Evolutionary conservation across 2,888 invertebrate genomes (phyloP), one percentile per base, ranked within the genome.

Genomic region (Megamerina dolium): DNA sequence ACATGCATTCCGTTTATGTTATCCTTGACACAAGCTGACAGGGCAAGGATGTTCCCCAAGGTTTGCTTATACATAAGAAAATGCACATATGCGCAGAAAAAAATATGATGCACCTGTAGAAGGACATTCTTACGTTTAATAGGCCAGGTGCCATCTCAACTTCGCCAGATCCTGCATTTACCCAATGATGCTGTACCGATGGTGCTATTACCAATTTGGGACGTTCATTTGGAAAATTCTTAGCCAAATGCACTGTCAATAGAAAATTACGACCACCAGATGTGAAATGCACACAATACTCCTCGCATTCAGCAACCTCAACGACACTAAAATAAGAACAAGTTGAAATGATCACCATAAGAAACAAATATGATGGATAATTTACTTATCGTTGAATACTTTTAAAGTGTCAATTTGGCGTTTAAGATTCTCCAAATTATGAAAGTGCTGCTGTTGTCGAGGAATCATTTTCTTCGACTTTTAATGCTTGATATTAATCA

Each of bases 371-470:
- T 12, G n/a, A 10, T 18, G 31, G 16, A 20, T 10, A 32, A 63
- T 77, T 75, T 73, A 82, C 82, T 87, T 81, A 56, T 84, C 87
- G 66, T 88, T 88, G 63, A 87, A 88, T 56, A 87, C 78, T 74
- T 87, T 87, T 52, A 88, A 67, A 5, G 87, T 87, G 63, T 86
- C 84, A 53, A 87, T 87, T 74, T 88, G 87, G 20, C 82, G 78
- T 70, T 80, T 82, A 62, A 48, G 52, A 41, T 47, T 49, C 23
- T 52, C 52, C 26, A 50, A 50, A 46, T 52, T 51, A 10, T 36
- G 44, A 23, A 23, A 23, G 6, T 19, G 29, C 34, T 14, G 18
- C 26, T 31, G 31, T 16, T 34, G 34, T 8, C 34, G 34, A 13
- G 34, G 34, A 19, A 34, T 34, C 34, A 34, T 34, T 12, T 34